Conservation (phyloP, 1,140 invertebrate genomes). For the Aphaenogaster floridana region DNA sequence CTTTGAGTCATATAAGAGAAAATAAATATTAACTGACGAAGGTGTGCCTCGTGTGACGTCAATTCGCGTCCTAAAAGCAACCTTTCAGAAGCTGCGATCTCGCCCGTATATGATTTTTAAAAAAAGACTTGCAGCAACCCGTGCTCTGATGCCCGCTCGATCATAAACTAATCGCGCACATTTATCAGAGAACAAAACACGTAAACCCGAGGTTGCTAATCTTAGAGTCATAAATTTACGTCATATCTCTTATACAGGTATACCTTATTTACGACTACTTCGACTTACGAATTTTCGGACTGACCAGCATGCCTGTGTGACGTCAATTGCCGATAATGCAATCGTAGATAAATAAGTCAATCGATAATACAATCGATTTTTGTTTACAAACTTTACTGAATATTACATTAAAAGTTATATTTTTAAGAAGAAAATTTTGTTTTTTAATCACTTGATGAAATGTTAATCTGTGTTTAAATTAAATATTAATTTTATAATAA, state of each 20-base stretch:
- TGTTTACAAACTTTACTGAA: no score
- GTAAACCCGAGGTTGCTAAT: neutral
- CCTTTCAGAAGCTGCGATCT: constrained; percentile 37
- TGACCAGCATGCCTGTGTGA: no score
- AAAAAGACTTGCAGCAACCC: constrained; percentile 7
- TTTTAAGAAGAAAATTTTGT: no score
- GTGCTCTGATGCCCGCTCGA: neutral
- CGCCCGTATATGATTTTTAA: constrained; percentile 40
- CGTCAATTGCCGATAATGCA: no score
- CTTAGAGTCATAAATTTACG: neutral
- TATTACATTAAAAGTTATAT: no score
- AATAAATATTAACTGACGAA: constrained; percentile 26
- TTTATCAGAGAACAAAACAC: neutral
- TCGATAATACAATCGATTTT: no score
- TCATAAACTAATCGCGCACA: neutral
- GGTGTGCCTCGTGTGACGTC: constrained; percentile 6
- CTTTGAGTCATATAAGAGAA: neutral
- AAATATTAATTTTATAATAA: no score
- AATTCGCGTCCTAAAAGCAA: constrained; percentile 45
- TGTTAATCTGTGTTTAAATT: no score
- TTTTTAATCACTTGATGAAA: no score
- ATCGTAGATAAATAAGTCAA: no score
- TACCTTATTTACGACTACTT: no score
- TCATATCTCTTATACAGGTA: neutral
- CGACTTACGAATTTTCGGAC: no score